Base-by-base conservation (phyloP, 2,888 invertebrate species). In the Acleris cristana region DNA sequence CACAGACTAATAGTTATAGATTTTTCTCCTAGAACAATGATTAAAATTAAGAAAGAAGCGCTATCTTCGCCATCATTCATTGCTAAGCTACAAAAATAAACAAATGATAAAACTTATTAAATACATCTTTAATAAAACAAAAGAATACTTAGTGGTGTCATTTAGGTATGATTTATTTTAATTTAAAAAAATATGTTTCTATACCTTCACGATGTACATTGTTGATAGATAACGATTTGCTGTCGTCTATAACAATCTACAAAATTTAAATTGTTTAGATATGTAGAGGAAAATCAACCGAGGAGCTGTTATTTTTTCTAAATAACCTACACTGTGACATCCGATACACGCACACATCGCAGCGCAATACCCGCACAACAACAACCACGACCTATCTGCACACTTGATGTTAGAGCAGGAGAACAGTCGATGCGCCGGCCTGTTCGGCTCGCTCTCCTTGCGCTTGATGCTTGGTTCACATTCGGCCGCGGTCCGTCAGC, bases 401-500 rank as follows among this genome's bases (percentile, higher is more conserved):
- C 49, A 66, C 69, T 58, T 61, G 45, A 63, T 34, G 67, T 62
- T 67, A 70, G 70, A 67, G 67, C 59, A 69, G 56, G 65, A 66
- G 69, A 69, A 59, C 51, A 66, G 51, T 62, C 57, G 70, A 64
- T 62, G 59, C 67, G 67, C 64, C 58, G 54, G 58, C 57, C 58
- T 67, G 57, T 44, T 67, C 67, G 67, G 55, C 48, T 18, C 59
- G 58, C 53, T 67, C 63, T 53, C 62, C 63, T 67, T 62, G 63
- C 62, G 67, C 56, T 67, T 63, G 48, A 53, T 48, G 67, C 56
- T 67, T 63, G 48, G 58, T 40, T 64, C 85, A 87, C 92, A 92
- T 91, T 92, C 90, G 86, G 79, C 84, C 85, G 83, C 79, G 80
- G 86, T 84, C 85, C 82, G 88, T 80, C 86, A 83, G 79, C 76